These are phyloP conservation scores for Heliothis peltigera DNA, from an alignment of 2,888 invertebrate genomes.

Conservation along the genomic window DNA sequence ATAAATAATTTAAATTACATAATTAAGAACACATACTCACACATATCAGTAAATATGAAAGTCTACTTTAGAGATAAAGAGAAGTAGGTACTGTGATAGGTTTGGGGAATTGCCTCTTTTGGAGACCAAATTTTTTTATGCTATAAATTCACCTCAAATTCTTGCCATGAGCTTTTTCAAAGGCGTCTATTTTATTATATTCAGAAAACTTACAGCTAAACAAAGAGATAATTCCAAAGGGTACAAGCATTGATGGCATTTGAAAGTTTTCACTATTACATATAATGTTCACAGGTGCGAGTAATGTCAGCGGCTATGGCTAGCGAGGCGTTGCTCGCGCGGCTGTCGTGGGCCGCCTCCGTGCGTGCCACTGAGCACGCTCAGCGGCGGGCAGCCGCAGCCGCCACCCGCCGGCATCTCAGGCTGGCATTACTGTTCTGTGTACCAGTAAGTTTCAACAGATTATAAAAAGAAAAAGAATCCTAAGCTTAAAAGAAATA, in stretches of 20 bases:
- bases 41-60: background rate
- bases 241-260: too few species aligned
- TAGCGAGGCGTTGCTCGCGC: constrained; percentile 97
- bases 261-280: background rate
- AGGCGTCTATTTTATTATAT: too few species aligned
- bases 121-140: too few species aligned
- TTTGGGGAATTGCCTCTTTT: background rate
- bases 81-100: background rate
- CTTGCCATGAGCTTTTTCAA: too few species aligned
- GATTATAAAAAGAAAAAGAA: too few species aligned
- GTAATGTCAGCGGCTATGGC: constrained; percentile 97
- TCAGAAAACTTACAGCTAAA: too few species aligned
- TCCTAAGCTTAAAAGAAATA: too few species aligned
- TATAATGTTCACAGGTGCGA: constrained; percentile 89
- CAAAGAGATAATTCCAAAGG: too few species aligned
- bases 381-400: constrained; percentile 93
- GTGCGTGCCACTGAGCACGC: constrained; percentile 95
- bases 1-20: background rate
- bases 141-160: too few species aligned
- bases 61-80: background rate
- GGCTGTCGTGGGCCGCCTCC: constrained; percentile 98
- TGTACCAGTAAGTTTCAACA: constrained; percentile 92
- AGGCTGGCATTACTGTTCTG: constrained; percentile 96
- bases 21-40: background rate
- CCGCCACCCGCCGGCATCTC: constrained; percentile 92